Percentiles rank a stretch among this genome's conserved stretches.
These are phyloP conservation scores for Phaonia tiefii DNA, from an alignment of 2,888 invertebrate genomes.

Conservation along the genomic window DNA sequence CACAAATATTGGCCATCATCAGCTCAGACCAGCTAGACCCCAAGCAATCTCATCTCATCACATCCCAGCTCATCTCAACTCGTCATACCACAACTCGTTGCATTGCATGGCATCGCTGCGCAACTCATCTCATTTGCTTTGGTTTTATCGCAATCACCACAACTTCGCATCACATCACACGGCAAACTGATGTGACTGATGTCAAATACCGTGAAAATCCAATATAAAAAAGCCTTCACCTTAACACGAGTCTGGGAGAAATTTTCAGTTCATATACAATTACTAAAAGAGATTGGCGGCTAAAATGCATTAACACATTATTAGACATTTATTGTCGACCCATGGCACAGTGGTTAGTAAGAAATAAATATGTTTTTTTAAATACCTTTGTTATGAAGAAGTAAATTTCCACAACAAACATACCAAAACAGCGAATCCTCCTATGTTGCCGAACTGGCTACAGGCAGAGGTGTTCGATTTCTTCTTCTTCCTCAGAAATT, in stretches of 20 bases:
- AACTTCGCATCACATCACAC: neutral
- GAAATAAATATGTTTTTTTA: too few species aligned
- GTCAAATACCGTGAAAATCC: slow-evolving; percentile 5
- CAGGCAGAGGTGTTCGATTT: too few species aligned
- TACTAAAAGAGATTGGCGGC: neutral
- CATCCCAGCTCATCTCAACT: too few species aligned
- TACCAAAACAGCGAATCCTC: too few species aligned
- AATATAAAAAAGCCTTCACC: neutral
- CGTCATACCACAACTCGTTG: too few species aligned
- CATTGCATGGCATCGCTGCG: neutral
- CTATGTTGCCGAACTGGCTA: too few species aligned
- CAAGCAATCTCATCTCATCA: too few species aligned
- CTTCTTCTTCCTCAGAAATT: too few species aligned
- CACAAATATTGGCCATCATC: slow-evolving; percentile 18
- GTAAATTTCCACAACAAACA: too few species aligned
- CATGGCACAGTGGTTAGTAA: neutral
- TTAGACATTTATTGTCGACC: neutral
- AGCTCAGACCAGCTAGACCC: neutral
- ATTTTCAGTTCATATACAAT: too few species aligned
- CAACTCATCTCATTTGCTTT: neutral
- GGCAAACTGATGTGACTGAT: neutral
- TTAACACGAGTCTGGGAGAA: too few species aligned
- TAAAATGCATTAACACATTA: slow-evolving; percentile 19
- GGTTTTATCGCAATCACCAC: neutral
- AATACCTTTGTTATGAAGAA: too few species aligned